Evolutionary conservation across 2,888 invertebrate genomes (phyloP), one percentile per base, ranked within the genome.

Genomic region (Drosophila siamana): DNA sequence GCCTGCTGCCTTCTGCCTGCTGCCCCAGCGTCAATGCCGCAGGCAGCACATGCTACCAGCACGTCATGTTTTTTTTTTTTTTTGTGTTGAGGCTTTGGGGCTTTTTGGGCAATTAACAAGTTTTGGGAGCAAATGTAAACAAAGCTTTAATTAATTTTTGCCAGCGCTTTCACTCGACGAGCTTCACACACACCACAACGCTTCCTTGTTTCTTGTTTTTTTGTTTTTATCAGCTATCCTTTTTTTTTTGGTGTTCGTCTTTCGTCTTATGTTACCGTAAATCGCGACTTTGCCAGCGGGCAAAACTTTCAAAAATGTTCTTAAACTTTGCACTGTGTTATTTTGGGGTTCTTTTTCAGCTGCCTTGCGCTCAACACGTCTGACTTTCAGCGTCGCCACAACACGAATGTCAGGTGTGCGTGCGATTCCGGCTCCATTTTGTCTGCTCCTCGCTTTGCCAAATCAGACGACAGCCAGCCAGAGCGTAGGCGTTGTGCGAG

Each of bases 381-480:
- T 82, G 86, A 88, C 89, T 86, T 82, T 66, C 86, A 89, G 79
- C 86, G 77, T 87, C 75, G 85, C 89, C 85, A 86, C 89, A 86
- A 86, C 89, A 86, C 86, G 88, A 86, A 86, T 91, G 90, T 83
- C 91, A 90, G 88, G 89, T 88, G 83, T 84, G 85, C 87, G 69
- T 78, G 65, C 19, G 61, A 84, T 80, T 86, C 84, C 88, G 89
- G 88, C 84, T 85, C 70, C 75, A 70, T 69, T 77, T 74, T 61
- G 68, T 74, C 68, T 77, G 78, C 72, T 80, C 61, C 64, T 57
- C 67, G 52, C 41, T 43, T 67, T 67, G 63, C 59, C 24, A 64
- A 36, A 24, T 51, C 59, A 46, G 61, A 61, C 54, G 61, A 64
- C 50, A 13, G 48, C 36, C 28, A 26, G 54, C 57, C 57, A n/a